These are phyloP conservation scores for Cyprinus carpio DNA, from an alignment of 2,113 vertebrate genomes.

Conservation along the genomic window DNA sequence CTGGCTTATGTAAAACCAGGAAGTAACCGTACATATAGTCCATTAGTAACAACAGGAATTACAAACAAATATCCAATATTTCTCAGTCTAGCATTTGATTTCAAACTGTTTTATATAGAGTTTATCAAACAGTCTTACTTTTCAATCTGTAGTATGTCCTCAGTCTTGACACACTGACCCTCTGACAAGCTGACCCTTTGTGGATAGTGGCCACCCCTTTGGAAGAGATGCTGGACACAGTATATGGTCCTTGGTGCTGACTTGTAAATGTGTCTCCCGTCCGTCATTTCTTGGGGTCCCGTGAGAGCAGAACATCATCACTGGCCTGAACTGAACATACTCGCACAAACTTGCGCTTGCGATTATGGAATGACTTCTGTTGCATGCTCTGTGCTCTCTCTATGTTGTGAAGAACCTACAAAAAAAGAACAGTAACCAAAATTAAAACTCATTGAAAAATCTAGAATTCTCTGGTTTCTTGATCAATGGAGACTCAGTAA, in stretches of 20 bases:
- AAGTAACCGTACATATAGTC: too few relatives aligned
- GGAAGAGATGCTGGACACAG: not conserved
- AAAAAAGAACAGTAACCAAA: not conserved
- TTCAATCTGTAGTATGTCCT: not conserved
- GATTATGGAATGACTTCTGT: not conserved
- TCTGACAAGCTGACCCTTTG: too few relatives aligned
- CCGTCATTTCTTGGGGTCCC: not conserved
- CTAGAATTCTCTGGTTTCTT: too few relatives aligned
- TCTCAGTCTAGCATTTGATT: too few relatives aligned
- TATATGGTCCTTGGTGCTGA: not conserved
- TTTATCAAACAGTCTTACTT: not conserved
- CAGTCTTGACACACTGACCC: not conserved
- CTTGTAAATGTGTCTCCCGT: not conserved
- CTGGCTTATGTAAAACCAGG: too few relatives aligned
- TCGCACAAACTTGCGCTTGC: constrained; percentile 12
- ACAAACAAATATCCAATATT: not conserved
- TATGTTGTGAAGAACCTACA: constrained; percentile 2
- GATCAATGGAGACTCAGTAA: too few relatives aligned
- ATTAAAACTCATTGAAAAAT: too few relatives aligned
- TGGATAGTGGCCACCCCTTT: too few relatives aligned
- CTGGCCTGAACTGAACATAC: not conserved
- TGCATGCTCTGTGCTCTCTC: not conserved
- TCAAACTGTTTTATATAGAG: too few relatives aligned
- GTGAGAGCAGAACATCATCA: constrained; percentile 17
- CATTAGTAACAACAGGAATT: too few relatives aligned